Evolutionary conservation across 2,888 invertebrate genomes (phyloP).

Genomic region (Pyralis farinalis): DNA sequence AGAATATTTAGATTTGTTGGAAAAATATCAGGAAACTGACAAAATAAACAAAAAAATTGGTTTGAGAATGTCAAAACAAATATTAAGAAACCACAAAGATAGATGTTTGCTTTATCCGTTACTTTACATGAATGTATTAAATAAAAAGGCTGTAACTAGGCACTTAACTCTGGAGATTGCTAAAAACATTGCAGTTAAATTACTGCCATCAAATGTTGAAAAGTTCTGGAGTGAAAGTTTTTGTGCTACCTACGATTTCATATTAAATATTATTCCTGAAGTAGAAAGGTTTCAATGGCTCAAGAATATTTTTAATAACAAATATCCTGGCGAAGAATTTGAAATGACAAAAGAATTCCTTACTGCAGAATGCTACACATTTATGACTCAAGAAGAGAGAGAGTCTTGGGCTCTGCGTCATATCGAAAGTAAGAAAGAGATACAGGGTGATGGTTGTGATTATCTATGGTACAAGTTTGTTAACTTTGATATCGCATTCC

Average conservation of each 20-base stretch:
- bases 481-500: slow-evolving; percentile 39
- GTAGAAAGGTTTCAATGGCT: slow-evolving; percentile 35
- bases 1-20: slow-evolving; percentile 43
- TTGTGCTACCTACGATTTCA: slow-evolving; percentile 27
- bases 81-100: slow-evolving; percentile 40
- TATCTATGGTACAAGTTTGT: slow-evolving; percentile 49
- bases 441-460: slow-evolving; percentile 33
- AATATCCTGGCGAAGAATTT: slow-evolving; percentile 38
- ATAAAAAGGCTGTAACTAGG: slow-evolving; percentile 27
- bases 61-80: slow-evolving; percentile 31
- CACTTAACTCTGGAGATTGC: slow-evolving; percentile 36
- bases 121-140: slow-evolving; percentile 36
- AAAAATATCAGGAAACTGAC: slow-evolving; percentile 22
- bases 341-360: slow-evolving; percentile 40
- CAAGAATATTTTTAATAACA: slow-evolving; percentile 34
- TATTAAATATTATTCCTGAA: slow-evolving; percentile 38
- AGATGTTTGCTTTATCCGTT: slow-evolving; percentile 35
- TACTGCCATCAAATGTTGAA: slow-evolving; percentile 29
- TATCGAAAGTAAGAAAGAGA: slow-evolving; percentile 33
- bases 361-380: slow-evolving; percentile 24
- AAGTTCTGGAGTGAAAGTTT: slow-evolving; percentile 39
- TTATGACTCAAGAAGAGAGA: slow-evolving; percentile 38
- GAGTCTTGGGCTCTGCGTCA: slow-evolving; percentile 49
- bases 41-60: slow-evolving; percentile 20
- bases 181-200: slow-evolving; percentile 29